These are phyloP conservation scores for Genyomyrus donnyi DNA, from an alignment of 2,113 vertebrate species.

Conservation along the genomic window DNA sequence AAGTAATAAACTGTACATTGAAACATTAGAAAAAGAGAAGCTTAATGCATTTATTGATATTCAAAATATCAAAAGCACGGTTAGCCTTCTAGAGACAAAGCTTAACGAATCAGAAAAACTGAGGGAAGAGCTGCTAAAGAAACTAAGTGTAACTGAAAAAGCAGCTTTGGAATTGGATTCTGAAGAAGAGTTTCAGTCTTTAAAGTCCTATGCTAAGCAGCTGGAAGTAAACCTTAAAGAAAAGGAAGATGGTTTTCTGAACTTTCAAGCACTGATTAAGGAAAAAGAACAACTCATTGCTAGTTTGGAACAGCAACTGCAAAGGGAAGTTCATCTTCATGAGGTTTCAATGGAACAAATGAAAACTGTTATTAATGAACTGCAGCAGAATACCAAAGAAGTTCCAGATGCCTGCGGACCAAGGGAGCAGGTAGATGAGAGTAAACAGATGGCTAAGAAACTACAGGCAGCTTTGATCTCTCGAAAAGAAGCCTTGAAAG, in stretches of 20 bases:
- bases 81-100: slow-evolving; percentile 39
- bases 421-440: slow-evolving; percentile 34
- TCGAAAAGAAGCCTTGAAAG: slow-evolving; percentile 69
- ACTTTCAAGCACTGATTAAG: slow-evolving; percentile 31
- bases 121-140: slow-evolving; percentile 43
- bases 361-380: slow-evolving; percentile 33
- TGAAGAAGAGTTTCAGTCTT: slow-evolving; percentile 1
- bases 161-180: slow-evolving; percentile 16
- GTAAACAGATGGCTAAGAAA: slow-evolving; percentile 63
- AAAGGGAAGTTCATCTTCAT: slow-evolving; percentile 42
- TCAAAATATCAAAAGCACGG: slow-evolving; percentile 46
- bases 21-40: slow-evolving; percentile 54
- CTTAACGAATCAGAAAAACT: slow-evolving; percentile 39
- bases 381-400: slow-evolving; percentile 48
- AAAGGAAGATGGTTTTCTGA: background rate
- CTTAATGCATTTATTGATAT: slow-evolving; percentile 41
- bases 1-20: slow-evolving; percentile 43
- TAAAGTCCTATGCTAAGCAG: slow-evolving; percentile 29
- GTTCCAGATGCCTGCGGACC: slow-evolving; percentile 16
- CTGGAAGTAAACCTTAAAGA: slow-evolving; percentile 37
- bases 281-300: slow-evolving; percentile 47
- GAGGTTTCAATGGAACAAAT: slow-evolving; percentile 42
- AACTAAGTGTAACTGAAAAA: slow-evolving; percentile 18
- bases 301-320: slow-evolving; percentile 49
- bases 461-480: slow-evolving; percentile 76